These are phyloP conservation scores for Pecten maximus DNA, from an alignment of 2,888 invertebrate species.

Conservation along the genomic window DNA sequence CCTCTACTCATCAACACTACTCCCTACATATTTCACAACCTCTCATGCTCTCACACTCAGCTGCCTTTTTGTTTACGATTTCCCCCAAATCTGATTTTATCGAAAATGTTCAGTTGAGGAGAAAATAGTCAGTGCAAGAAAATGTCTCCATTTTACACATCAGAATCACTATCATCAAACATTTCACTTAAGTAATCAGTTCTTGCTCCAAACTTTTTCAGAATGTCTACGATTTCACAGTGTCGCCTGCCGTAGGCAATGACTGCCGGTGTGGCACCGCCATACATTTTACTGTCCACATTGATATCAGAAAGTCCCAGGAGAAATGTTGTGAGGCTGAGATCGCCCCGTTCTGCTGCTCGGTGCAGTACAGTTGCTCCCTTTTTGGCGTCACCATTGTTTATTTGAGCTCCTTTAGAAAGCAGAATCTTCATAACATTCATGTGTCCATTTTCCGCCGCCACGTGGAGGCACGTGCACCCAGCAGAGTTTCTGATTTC, in stretches of 20 bases:
- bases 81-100: not conserved
- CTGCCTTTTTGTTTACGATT: not conserved
- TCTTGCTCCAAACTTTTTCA: constrained; percentile 42
- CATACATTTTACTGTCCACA: constrained; percentile 62
- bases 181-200: constrained; percentile 23
- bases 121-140: not conserved
- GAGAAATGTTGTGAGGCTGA: constrained; percentile 54
- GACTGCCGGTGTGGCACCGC: constrained; percentile 61
- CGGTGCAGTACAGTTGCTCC: constrained; percentile 65
- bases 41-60: not conserved
- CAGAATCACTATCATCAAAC: constrained; percentile 39
- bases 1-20: not conserved
- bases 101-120: not conserved
- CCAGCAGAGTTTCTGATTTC: constrained; percentile 61
- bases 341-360: constrained; percentile 58
- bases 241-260: constrained; percentile 56
- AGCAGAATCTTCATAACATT: constrained; percentile 60
- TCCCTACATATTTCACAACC: not conserved
- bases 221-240: constrained; percentile 41
- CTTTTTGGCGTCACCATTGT: constrained; percentile 64
- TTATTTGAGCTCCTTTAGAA: constrained; percentile 61
- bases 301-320: constrained; percentile 57
- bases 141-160: not conserved
- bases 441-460: constrained; percentile 55
- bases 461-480: constrained; percentile 61